These are phyloP conservation scores for Rhogogaster chlorosoma DNA, from an alignment of 2,888 invertebrate genomes.

Conservation along the genomic window DNA sequence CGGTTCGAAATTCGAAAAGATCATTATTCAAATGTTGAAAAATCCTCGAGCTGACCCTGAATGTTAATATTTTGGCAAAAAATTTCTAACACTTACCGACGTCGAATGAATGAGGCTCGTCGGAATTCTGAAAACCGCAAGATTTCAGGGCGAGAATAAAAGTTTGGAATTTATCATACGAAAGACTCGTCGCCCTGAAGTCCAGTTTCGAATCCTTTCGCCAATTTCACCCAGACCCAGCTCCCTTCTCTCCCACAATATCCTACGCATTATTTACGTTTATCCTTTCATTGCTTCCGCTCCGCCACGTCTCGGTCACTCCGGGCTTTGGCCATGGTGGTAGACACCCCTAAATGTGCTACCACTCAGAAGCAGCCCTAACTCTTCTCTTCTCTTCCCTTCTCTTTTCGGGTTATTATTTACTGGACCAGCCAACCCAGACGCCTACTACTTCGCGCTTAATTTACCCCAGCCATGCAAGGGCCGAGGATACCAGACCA, in stretches of 20 bases:
- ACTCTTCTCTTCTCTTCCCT: not conserved
- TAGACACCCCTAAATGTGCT: not conserved
- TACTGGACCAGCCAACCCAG: not conserved
- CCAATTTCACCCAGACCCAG: too few relatives aligned
- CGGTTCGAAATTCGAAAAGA: too few relatives aligned
- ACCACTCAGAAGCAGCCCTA: not conserved
- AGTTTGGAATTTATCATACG: too few relatives aligned
- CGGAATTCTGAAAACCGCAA: too few relatives aligned
- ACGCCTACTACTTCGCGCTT: not conserved
- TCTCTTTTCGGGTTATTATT: constrained; percentile 11
- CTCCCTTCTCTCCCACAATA: not conserved
- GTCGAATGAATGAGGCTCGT: too few relatives aligned
- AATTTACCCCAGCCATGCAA: constrained; percentile 23
- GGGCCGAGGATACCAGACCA: not conserved
- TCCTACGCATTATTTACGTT: constrained; percentile 39
- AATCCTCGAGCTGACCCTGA: too few relatives aligned
- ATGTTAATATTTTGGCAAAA: too few relatives aligned
- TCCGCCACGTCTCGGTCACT: not conserved
- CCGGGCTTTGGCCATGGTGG: not conserved
- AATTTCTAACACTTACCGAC: too few relatives aligned
- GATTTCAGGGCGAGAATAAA: too few relatives aligned
- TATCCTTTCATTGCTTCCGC: constrained; percentile 47
- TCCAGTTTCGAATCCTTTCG: too few relatives aligned
- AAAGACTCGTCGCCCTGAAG: too few relatives aligned
- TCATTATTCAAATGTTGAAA: too few relatives aligned